phyloP scores from a whole-genome alignment of 2,888 invertebrate species.

The Argyresthia goedartella region DNA sequence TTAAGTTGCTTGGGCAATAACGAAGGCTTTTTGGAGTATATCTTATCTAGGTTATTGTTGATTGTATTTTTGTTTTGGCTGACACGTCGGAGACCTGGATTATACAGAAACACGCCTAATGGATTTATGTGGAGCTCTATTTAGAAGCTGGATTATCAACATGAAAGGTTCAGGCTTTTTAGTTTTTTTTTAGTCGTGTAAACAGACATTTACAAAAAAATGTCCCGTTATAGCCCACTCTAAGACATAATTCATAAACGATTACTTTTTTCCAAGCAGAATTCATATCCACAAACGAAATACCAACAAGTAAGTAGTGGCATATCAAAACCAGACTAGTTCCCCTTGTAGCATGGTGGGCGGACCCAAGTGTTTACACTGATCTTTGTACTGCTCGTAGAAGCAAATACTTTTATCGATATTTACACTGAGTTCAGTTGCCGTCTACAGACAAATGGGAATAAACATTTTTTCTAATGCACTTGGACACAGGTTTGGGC shows the following conservation, averaged over 20 bases:
- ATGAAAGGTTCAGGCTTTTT: too few relatives aligned
- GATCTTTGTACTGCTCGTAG: conserved; percentile 59
- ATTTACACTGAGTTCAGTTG: conserved; percentile 59
- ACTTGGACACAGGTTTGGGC: not conserved
- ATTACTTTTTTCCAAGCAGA: too few relatives aligned
- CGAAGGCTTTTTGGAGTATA: not conserved
- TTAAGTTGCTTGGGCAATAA: not conserved
- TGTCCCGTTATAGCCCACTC: too few relatives aligned
- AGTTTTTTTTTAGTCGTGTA: not conserved
- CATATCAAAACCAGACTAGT: conserved; percentile 5
- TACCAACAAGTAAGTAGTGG: conserved; percentile 5
- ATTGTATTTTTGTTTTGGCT: too few relatives aligned
- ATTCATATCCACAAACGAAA: not conserved
- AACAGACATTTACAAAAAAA: too few relatives aligned
- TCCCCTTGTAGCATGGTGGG: conserved; percentile 27
- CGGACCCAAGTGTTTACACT: conserved; percentile 51
- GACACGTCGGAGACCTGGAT: too few relatives aligned
- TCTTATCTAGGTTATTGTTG: too few relatives aligned
- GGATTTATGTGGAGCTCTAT: too few relatives aligned
- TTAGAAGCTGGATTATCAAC: not conserved
- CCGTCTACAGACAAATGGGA: conserved; percentile 28
- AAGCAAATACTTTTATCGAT: conserved; percentile 65
- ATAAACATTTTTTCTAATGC: not conserved
- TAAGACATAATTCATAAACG: too few relatives aligned
- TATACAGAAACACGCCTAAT: too few relatives aligned